Evolutionary conservation across 2,888 invertebrate genomes (phyloP), one percentile per base, ranked within the genome.

Genomic region (Neuroscelio doddi): DNA sequence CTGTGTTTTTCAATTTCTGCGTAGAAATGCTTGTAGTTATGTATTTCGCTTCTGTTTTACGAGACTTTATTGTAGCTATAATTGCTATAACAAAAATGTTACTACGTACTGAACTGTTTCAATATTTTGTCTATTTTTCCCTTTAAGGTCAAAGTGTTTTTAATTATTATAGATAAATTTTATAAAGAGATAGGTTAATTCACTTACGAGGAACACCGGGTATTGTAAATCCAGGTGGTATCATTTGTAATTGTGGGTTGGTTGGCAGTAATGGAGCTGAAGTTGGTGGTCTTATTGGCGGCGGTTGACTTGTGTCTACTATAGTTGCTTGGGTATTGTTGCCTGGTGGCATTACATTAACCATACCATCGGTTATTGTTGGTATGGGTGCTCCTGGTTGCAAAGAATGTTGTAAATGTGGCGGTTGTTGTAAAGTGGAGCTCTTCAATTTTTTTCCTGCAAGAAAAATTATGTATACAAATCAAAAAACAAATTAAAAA

Each of bases 271-370:
- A 71, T 3, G 87, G 78, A 50, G 86, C 77, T 65, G 86, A 82
- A 1, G 88, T 87, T 16, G 86, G 85, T 44, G 86, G 85, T 50
- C 82, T 77, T 3, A 82, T 80, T 7, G 84, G 84, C 1, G 90
- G 90, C 4, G 90, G 90, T 78, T 90, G 90, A 71, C 89, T 89
- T 1, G 89, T 90, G 67, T 90, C 90, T n/a, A 88, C 85, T 21
- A 84, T 71, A 44, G 64, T 64, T 69, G 63, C 67, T 50, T 68
- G 76, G 17, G 55, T 62, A 21, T 64, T 68, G 46, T 72, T 67
- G 3, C 73, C 67, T 3, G 74, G 51, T 59, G 74, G 76, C 75
- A 81, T 77, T 8, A 81, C 80, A 26, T 77, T 79, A 1, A 81
- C 78, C 5, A 82, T 73, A 12, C 76, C 74, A 34, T 83, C 83